Percentiles rank a stretch among this genome's conserved stretches.
Evolutionary conservation across 2,797 vertebrate species (phyloP).

Genomic region (Lophius americanus): DNA sequence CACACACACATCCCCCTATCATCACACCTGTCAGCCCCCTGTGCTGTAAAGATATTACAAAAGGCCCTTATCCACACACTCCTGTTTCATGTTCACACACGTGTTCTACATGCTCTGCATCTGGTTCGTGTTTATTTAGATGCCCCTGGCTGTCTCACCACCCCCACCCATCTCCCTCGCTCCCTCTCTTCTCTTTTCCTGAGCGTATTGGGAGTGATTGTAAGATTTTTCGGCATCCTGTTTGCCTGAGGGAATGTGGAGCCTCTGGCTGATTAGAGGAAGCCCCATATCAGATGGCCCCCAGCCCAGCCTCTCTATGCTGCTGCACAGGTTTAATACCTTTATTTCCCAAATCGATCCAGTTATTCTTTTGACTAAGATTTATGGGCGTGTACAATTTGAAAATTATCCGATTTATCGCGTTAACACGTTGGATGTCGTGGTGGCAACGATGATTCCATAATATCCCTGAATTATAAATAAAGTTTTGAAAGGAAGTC

Average conservation of each 20-base stretch:
- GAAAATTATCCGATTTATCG: too few species aligned
- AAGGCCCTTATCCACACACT: slow-evolving; percentile 57
- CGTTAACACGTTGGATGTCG: too few species aligned
- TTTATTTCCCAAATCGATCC: neutral
- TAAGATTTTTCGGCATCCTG: slow-evolving; percentile 62
- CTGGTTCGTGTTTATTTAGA: slow-evolving; percentile 74
- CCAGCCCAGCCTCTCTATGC: neutral
- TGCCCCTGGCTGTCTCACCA: slow-evolving; percentile 57
- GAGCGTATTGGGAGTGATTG: slow-evolving; percentile 43
- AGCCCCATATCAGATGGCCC: slow-evolving; percentile 62
- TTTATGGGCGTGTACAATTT: too few species aligned
- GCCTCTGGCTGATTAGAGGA: slow-evolving; percentile 77
- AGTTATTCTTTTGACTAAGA: too few species aligned
- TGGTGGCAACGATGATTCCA: too few species aligned
- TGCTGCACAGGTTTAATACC: slow-evolving; percentile 52
- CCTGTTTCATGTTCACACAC: slow-evolving; percentile 63
- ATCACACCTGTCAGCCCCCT: slow-evolving; percentile 31
- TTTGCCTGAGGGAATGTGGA: slow-evolving; percentile 60
- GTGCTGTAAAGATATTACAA: slow-evolving; percentile 48
- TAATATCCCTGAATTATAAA: too few species aligned
- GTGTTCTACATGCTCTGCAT: slow-evolving; percentile 64
- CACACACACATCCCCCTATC: neutral
- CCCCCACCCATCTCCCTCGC: slow-evolving; percentile 3
- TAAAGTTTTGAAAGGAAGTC: too few species aligned
- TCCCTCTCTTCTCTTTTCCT: slow-evolving; percentile 10